Base-by-base conservation (phyloP, 2,888 invertebrate species). In the Artemia sinica region DNA sequence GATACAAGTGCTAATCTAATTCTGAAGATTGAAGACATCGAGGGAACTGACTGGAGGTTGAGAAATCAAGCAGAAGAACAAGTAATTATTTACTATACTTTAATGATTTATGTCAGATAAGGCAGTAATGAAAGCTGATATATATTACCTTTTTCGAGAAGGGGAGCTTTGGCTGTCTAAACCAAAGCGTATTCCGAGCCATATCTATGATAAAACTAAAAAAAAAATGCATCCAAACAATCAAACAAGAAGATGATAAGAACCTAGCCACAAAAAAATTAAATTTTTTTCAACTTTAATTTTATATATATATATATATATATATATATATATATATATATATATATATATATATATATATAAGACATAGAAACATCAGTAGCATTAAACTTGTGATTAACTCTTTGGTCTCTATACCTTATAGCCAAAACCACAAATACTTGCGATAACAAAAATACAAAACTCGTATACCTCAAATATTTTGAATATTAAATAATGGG, bases 1-100 rank as follows among this genome's bases (percentile, higher is more conserved):
- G 90, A 94, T 77, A 90, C 88, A 75, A 91, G 90, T 58, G 86
- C 87, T 69, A 88, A 90, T 77, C 82, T 97, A 68, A 91, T 91
- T 77, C 83, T 96, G 72, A 87, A 87, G 74, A 81, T 97, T 71
- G 91, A 92, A 74, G 89, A 91, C 73, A 83, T 92, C 13, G 88
- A 89, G 28, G 28, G 28, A 50, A 83, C 85, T 28, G 92, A 91
- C 49, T 94, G 93, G 93, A 86, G 86, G 8, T 58, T 18, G 58
- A 58, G 18, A 18, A n/a, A 58, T n/a, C n/a, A n/a, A 58, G 58
- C 58, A 8, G 58, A 58, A 58, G 14, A 58, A 58, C 58, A 58
- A 18, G 58, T 58, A 58, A 58, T 14, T 14, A 52, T 28, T 28
- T 28, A 28, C 28, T 28, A 28, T 28, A 28, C 28, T 28, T 28